These are phyloP conservation scores for Fukomys damarensis DNA, from an alignment of 2,113 vertebrate species.

Conservation along the genomic window DNA sequence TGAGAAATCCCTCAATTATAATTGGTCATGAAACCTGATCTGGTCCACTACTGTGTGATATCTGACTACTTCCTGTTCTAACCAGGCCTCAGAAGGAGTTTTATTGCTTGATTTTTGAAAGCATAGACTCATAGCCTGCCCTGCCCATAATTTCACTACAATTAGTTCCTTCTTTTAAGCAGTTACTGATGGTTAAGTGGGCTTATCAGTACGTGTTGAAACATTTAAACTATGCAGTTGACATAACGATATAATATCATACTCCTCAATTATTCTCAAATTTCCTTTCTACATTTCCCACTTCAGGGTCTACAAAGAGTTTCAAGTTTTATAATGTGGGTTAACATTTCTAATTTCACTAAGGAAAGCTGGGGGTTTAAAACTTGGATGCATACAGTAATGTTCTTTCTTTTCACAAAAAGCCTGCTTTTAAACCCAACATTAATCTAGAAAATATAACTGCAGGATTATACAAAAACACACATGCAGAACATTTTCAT, in stretches of 20 bases:
- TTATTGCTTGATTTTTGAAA: neutral
- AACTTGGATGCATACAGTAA: neutral
- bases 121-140: neutral
- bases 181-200: neutral
- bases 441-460: slow-evolving; percentile 46
- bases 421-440: slow-evolving; percentile 62
- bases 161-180: neutral
- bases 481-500: slow-evolving; percentile 56
- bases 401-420: slow-evolving; percentile 30
- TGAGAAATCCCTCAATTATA: neutral
- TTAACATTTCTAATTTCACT: slow-evolving; percentile 67
- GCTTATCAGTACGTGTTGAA: neutral
- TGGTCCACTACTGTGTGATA: neutral
- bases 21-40: neutral
- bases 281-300: slow-evolving; percentile 39
- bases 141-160: neutral
- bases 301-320: slow-evolving; percentile 17
- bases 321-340: neutral
- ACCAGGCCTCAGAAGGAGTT: neutral
- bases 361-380: slow-evolving; percentile 40
- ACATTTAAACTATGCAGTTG: neutral
- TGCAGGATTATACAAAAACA: slow-evolving; percentile 59
- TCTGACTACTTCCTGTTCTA: neutral
- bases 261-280: slow-evolving; percentile 46
- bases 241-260: neutral